Evolutionary conservation across 1,140 invertebrate genomes (phyloP).

Genomic region (Pseudomyrmex sp.): DNA sequence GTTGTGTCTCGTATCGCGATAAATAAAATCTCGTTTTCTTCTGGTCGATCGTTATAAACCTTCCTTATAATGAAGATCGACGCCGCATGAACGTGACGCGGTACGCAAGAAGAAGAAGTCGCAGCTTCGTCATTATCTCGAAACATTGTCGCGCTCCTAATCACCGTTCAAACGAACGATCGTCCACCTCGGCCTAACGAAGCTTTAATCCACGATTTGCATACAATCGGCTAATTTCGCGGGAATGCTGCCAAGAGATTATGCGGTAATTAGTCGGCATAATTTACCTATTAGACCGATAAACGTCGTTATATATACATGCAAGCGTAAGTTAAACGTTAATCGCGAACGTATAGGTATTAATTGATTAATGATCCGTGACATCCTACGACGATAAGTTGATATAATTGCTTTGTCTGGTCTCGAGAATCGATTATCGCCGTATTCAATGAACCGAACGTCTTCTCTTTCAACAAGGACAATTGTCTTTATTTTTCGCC

Average conservation of each 20-base stretch:
- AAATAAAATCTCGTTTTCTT: background rate
- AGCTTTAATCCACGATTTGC: conserved; percentile 59
- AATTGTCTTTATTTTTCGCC: background rate
- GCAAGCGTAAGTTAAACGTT: conserved; percentile 31
- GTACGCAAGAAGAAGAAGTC: conserved; percentile 9
- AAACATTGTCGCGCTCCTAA: conserved; percentile 33
- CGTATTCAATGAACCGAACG: background rate
- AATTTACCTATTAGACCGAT: conserved; percentile 69
- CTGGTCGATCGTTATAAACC: background rate
- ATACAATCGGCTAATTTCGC: conserved; percentile 66
- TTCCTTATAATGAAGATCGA: conserved; percentile 5
- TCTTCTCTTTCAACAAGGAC: background rate
- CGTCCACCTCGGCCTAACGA: conserved; percentile 44
- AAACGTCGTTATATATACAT: conserved; percentile 41
- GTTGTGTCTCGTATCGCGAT: background rate
- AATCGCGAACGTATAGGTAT: conserved; percentile 26
- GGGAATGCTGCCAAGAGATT: conserved; percentile 62
- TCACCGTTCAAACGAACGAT: conserved; percentile 13
- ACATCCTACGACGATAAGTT: background rate
- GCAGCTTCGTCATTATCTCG: background rate
- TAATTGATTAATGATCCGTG: conserved; percentile 73
- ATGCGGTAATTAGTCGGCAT: conserved; percentile 69
- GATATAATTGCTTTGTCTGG: background rate
- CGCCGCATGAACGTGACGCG: background rate
- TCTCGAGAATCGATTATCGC: background rate